phyloP scores from a whole-genome alignment of 2,888 invertebrate genomes.

The Chymomyza procnemis region DNA sequence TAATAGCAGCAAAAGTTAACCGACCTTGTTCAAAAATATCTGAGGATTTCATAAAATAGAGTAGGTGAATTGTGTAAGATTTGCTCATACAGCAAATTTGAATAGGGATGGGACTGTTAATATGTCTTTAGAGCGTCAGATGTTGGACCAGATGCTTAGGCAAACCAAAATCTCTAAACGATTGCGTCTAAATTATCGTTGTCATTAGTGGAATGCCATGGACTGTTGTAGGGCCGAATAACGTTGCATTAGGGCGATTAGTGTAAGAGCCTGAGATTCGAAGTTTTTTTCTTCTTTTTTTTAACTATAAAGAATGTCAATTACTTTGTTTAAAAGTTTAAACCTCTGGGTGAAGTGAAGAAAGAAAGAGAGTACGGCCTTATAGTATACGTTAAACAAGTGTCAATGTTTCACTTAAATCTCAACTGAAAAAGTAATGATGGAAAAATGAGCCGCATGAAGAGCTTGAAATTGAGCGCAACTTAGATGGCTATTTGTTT shows the following conservation, averaged over 20 bases:
- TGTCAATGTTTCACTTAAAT: slow-evolving; percentile 63
- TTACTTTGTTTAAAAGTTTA: slow-evolving; percentile 44
- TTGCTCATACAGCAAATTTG: not conserved
- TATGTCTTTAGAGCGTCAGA: slow-evolving; percentile 53
- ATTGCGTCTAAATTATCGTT: slow-evolving; percentile 58
- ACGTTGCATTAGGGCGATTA: slow-evolving; percentile 16
- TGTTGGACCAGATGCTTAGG: slow-evolving; percentile 10
- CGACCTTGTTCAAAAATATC: not conserved
- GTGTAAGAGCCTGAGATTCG: slow-evolving; percentile 12
- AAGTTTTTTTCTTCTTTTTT: slow-evolving; percentile 2
- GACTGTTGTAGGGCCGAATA: slow-evolving; percentile 13
- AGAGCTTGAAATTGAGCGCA: slow-evolving; percentile 40
- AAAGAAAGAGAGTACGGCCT: slow-evolving; percentile 2
- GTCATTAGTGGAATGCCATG: slow-evolving; percentile 50
- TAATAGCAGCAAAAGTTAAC: not conserved
- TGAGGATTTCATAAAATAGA: not conserved
- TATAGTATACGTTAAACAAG: slow-evolving; percentile 43
- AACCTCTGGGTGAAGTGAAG: slow-evolving; percentile 9
- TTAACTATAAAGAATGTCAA: slow-evolving; percentile 31
- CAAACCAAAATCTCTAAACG: slow-evolving; percentile 26
- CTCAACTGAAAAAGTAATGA: slow-evolving; percentile 27
- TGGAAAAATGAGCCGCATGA: slow-evolving; percentile 31
- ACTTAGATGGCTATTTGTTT: slow-evolving; percentile 9
- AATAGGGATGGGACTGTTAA: slow-evolving; percentile 28
- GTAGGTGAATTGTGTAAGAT: not conserved